Base-by-base conservation (phyloP, 2,797 vertebrate species). In the Esox masquinongy region DNA sequence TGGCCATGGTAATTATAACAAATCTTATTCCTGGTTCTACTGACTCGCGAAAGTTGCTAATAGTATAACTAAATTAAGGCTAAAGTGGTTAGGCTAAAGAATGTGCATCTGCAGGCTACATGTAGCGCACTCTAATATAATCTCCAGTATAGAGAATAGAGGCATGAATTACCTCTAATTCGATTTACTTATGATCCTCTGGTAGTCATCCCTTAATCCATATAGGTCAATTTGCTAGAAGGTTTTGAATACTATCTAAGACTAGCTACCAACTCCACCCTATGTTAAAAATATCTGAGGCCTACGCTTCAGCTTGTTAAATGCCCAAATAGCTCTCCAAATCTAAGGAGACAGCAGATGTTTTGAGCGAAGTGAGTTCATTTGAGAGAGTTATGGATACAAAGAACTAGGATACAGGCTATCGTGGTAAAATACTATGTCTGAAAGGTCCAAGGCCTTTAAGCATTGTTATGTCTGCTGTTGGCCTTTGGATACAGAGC, bases 361-460 rank as follows among this genome's bases (percentile, higher is more conserved):
- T 29, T 71, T 53, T 8, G 49, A 71, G 5, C 5, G 50, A 19
- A 29, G 16, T 51, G 7, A n/a, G 66, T 68, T 68, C 16, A 19
- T 12, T 26, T 26, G 24, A 31, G 49, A 53, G 49, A 53, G 5
- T 15, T 19, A 16, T 16, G 11, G 49, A 29, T 47, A 47, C 9
- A 14, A 47, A 47, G 43, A 47, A 47, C 43, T 14, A 47, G 43
- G 0, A 47, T 39, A 39, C 69, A 17, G 63, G 16, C 15, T 15
- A 8, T 2, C 31, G 69, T 9, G 8, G 24, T 29, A 19, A 71
- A 71, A 19, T 15, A 51, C 49, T 31, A 34, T 71, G 69, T 51
- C 16, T 53, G 47, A 51, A 51, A 49, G 43, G 17, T 51, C 47
- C 69, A 53, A 71, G 70, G 70, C 70, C 29, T 56, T 71, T 53